A percentile compares a stretch with the other conserved stretches of the same genome.
These are phyloP conservation scores for Calliopum simillimum DNA, from an alignment of 2,888 invertebrate species.

Conservation along the genomic window DNA sequence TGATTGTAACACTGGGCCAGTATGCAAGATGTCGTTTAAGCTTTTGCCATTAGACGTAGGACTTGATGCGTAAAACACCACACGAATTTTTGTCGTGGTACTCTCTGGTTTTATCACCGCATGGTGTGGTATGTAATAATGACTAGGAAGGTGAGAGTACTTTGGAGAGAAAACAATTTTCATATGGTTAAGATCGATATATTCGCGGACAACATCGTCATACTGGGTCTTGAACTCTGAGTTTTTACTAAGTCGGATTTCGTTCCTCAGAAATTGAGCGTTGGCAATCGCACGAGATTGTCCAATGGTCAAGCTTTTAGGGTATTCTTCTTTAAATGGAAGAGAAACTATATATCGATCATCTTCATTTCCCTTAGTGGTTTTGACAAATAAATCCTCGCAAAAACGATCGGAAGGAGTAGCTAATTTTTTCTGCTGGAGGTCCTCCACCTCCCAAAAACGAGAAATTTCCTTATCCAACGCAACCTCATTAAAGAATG, in stretches of 20 bases:
- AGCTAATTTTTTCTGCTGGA: not conserved
- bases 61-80: too few species aligned
- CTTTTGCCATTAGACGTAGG: too few species aligned
- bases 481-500: too few species aligned
- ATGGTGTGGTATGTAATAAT: conserved; percentile 32
- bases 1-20: conserved; percentile 25
- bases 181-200: conserved; percentile 11
- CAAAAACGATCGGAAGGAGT: not conserved
- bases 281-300: conserved; percentile 12
- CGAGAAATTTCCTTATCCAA: too few species aligned
- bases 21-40: too few species aligned
- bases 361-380: not conserved
- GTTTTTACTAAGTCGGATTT: conserved; percentile 8
- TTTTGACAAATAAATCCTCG: not conserved
- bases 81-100: too few species aligned
- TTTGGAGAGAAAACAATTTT: not conserved
- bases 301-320: not conserved
- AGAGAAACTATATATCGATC: too few species aligned
- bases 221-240: conserved; percentile 18
- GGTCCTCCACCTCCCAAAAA: too few species aligned
- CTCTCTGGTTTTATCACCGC: too few species aligned
- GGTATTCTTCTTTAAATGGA: conserved; percentile 1
- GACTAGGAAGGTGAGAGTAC: not conserved
- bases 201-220: conserved; percentile 21
- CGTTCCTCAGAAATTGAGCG: too few species aligned